Conservation (phyloP, 2,797 vertebrate species). For the Ceryle rudis region DNA sequence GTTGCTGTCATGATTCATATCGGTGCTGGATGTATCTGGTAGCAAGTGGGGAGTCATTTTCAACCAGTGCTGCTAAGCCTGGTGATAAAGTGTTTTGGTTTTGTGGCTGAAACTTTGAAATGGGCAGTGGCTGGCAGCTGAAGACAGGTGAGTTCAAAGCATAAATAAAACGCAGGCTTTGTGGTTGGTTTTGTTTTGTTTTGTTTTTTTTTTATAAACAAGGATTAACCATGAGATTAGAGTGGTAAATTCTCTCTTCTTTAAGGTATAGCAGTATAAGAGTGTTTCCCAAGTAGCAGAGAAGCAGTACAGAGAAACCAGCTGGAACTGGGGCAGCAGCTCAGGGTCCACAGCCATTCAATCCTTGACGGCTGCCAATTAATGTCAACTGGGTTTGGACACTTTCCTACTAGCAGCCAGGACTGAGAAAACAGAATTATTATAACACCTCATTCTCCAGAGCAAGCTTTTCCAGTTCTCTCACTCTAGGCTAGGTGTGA, state of each 20-base stretch:
- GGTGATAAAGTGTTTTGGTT: not conserved
- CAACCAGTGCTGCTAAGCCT: not conserved
- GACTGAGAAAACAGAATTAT: not conserved
- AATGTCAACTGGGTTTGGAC: not conserved
- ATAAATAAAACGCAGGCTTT: not conserved
- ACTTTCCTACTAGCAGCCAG: not conserved
- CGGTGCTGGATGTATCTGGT: not conserved
- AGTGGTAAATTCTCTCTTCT: not conserved
- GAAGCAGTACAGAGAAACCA: not conserved
- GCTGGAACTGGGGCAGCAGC: not conserved
- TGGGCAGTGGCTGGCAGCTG: not conserved
- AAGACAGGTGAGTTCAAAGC: not conserved
- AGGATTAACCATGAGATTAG: not conserved
- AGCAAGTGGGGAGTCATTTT: not conserved
- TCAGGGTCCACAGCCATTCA: not conserved
- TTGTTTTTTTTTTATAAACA: not conserved
- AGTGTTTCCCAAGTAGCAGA: not conserved
- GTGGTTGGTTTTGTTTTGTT: rapidly evolving
- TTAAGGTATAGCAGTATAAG: rapidly evolving
- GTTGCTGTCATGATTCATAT: not conserved
- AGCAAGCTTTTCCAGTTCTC: not conserved
- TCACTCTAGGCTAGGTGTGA: not conserved
- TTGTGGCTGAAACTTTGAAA: not conserved
- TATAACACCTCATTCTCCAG: not conserved
- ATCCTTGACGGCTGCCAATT: not conserved